Conservation (phyloP, 2,797 vertebrate genomes). For the Astyanax mexicanus region DNA sequence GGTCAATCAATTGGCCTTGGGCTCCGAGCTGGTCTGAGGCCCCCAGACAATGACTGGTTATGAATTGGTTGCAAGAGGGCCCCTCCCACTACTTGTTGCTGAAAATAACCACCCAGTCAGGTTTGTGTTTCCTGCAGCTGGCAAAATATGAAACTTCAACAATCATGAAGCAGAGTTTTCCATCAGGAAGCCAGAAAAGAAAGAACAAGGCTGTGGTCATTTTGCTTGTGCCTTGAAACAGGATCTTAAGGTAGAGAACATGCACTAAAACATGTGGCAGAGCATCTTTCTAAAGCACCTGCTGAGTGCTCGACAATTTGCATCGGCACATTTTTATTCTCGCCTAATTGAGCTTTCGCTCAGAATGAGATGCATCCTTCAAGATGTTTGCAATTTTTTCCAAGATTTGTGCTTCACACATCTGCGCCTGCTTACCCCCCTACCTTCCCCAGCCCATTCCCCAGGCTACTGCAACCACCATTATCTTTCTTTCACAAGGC, state of each 20-base stretch:
- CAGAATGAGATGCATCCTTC: slow-evolving; percentile 8
- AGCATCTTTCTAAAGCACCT: slow-evolving; percentile 27
- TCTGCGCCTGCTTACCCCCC: slow-evolving; percentile 18
- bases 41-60: too few relatives aligned
- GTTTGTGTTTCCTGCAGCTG: too few relatives aligned
- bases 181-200: too few relatives aligned
- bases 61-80: too few relatives aligned
- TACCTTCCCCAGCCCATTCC: neutral
- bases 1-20: too few relatives aligned
- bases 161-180: too few relatives aligned
- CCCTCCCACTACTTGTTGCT: too few relatives aligned
- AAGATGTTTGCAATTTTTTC: neutral
- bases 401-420: slow-evolving; percentile 24
- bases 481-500: slow-evolving; percentile 11
- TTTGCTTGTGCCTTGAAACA: too few relatives aligned
- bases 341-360: slow-evolving; percentile 29
- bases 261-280: slow-evolving; percentile 15
- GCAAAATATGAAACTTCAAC: too few relatives aligned
- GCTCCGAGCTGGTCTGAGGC: too few relatives aligned
- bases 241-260: neutral
- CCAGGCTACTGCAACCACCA: slow-evolving; percentile 21
- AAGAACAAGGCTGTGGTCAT: too few relatives aligned
- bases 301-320: slow-evolving; percentile 22
- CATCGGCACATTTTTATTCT: slow-evolving; percentile 8
- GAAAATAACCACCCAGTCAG: too few relatives aligned